Evolutionary conservation across 2,888 invertebrate species (phyloP).

Genomic region (Heliothis peltigera): DNA sequence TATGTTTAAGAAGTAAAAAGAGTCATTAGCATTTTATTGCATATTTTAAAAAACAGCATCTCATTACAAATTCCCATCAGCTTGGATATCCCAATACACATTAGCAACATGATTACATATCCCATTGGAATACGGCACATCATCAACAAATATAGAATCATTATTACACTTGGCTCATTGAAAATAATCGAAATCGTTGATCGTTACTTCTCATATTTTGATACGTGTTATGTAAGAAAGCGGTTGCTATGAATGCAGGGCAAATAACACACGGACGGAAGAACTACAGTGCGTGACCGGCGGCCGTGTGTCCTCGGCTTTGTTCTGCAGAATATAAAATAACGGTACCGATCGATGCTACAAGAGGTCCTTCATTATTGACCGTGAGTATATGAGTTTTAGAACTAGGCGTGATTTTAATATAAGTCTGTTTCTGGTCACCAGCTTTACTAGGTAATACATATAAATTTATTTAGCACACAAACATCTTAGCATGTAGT

Average conservation of each 20-base stretch:
- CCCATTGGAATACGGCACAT: constrained; percentile 35
- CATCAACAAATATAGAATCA: constrained; percentile 46
- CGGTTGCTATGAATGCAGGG: constrained; percentile 74
- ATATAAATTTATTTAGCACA: too few species aligned
- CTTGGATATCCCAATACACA: constrained; percentile 46
- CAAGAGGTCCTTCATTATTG: constrained; percentile 32
- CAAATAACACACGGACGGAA: constrained; percentile 76
- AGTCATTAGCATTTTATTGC: constrained; percentile 47
- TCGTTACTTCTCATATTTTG: constrained; percentile 33
- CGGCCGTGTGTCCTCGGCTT: constrained; percentile 68
- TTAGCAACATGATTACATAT: constrained; percentile 48
- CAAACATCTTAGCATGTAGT: too few species aligned
- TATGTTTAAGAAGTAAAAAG: constrained; percentile 31
- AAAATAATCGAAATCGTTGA: constrained; percentile 39
- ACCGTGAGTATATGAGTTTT: constrained; percentile 20
- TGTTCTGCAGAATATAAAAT: constrained; percentile 72
- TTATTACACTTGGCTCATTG: constrained; percentile 41
- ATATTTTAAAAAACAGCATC: constrained; percentile 46
- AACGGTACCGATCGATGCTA: constrained; percentile 62
- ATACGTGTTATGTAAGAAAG: constrained; percentile 41
- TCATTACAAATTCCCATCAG: constrained; percentile 43
- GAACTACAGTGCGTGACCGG: constrained; percentile 78
- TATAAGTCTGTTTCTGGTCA: too few species aligned
- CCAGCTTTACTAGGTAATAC: too few species aligned
- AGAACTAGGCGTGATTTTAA: background rate